phyloP scores from a whole-genome alignment of 2,888 invertebrate species.

The Biston betularia region DNA sequence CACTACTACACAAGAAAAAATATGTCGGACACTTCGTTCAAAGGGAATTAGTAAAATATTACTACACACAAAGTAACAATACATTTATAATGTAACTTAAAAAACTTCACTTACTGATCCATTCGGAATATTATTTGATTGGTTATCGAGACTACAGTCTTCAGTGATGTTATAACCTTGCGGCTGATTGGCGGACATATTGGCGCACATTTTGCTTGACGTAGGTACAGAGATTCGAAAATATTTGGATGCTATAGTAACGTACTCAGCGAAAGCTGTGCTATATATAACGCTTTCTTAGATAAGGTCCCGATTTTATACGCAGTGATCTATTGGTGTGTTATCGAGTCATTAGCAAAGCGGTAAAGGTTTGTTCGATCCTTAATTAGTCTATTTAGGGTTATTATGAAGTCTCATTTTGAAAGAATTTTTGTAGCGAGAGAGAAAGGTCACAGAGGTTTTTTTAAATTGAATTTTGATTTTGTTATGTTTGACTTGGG shows the following conservation, averaged over 20 bases:
- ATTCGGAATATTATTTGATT: constrained; percentile 35
- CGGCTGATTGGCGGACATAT: constrained; percentile 39
- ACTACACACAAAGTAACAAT: background rate
- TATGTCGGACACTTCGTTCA: too few relatives aligned
- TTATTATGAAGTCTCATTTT: constrained; percentile 43
- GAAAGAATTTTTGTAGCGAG: background rate
- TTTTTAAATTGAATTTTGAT: too few relatives aligned
- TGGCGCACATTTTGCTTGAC: constrained; percentile 45
- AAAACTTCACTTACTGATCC: constrained; percentile 51
- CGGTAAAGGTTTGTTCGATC: constrained; percentile 43
- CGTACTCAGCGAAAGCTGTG: constrained; percentile 56
- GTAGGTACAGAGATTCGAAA: background rate
- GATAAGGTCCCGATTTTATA: constrained; percentile 62
- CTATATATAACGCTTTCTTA: constrained; percentile 52
- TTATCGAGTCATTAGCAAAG: constrained; percentile 55
- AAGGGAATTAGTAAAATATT: background rate
- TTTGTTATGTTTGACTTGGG: too few relatives aligned
- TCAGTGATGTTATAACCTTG: constrained; percentile 38
- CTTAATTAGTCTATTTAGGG: constrained; percentile 50
- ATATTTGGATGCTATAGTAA: constrained; percentile 38
- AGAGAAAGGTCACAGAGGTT: too few relatives aligned
- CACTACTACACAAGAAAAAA: too few relatives aligned
- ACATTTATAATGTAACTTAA: background rate
- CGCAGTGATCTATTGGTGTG: constrained; percentile 46
- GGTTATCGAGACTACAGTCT: constrained; percentile 50